phyloP scores from a whole-genome alignment of 2,113 vertebrate species.

The Phocoena phocoena region DNA sequence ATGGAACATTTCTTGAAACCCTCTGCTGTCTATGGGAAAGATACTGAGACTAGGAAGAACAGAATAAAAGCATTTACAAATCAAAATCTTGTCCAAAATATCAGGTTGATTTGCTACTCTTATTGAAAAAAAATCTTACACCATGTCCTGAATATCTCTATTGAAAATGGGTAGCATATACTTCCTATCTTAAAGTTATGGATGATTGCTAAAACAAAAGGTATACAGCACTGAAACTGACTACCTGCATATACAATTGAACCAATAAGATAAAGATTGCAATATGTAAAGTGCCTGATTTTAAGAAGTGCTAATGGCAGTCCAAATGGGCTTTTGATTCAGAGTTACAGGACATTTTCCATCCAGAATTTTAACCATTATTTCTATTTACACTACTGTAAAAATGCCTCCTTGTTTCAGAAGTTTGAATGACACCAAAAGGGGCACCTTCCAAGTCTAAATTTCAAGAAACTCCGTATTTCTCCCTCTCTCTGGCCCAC shows the following conservation, averaged over 20 bases:
- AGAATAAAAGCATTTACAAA: slow-evolving; percentile 7
- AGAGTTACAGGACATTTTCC: background rate
- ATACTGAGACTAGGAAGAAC: background rate
- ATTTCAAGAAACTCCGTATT: background rate
- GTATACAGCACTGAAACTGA: background rate
- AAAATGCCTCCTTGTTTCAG: background rate
- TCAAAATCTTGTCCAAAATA: background rate
- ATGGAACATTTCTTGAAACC: background rate
- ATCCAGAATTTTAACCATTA: background rate
- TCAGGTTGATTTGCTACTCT: background rate
- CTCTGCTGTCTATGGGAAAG: background rate
- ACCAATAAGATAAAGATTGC: background rate
- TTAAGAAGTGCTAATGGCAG: background rate
- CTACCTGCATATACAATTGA: background rate
- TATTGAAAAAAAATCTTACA: background rate
- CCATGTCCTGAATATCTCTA: background rate
- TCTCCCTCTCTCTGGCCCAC: background rate
- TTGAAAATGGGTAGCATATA: background rate
- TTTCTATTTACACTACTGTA: background rate
- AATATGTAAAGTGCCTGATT: slow-evolving; percentile 17
- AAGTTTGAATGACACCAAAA: background rate
- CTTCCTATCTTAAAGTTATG: background rate
- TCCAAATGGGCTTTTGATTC: background rate
- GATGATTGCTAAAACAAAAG: background rate
- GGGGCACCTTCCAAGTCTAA: background rate